These are phyloP conservation scores for Sialis fuliginosa DNA, from an alignment of 2,888 invertebrate genomes.

Conservation along the genomic window DNA sequence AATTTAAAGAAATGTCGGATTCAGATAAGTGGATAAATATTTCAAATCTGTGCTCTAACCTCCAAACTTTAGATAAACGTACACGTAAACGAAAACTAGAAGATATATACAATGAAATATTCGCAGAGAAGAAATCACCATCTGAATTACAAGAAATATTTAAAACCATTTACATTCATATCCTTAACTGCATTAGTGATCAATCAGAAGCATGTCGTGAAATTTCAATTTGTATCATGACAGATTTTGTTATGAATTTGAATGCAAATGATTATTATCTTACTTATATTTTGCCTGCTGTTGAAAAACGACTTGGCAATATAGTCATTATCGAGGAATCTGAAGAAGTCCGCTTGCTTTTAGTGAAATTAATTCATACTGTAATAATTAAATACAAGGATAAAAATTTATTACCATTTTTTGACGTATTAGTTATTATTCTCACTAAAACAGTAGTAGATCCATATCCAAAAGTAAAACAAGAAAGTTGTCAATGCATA, in stretches of 20 bases:
- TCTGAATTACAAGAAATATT: slow-evolving; percentile 24
- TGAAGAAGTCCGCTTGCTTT: slow-evolving; percentile 65
- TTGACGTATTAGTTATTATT: slow-evolving; percentile 60
- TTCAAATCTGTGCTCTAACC: slow-evolving; percentile 15
- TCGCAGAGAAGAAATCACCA: slow-evolving; percentile 24
- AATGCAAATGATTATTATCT: slow-evolving; percentile 54
- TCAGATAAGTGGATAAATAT: background rate
- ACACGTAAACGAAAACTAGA: slow-evolving; percentile 34
- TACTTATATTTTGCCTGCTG: slow-evolving; percentile 53
- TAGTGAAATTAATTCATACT: slow-evolving; percentile 44
- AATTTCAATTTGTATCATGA: slow-evolving; percentile 33
- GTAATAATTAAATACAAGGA: slow-evolving; percentile 46
- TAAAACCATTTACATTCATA: slow-evolving; percentile 25
- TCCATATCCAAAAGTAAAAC: slow-evolving; percentile 64
- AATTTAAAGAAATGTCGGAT: background rate
- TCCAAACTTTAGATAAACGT: slow-evolving; percentile 43
- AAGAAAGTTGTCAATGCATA: slow-evolving; percentile 56
- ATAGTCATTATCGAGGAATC: slow-evolving; percentile 51
- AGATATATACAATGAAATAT: slow-evolving; percentile 32
- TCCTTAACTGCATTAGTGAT: slow-evolving; percentile 32
- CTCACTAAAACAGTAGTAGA: slow-evolving; percentile 55
- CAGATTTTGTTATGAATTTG: slow-evolving; percentile 34
- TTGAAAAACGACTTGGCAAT: slow-evolving; percentile 60
- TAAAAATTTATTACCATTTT: slow-evolving; percentile 41
- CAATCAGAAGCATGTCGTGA: slow-evolving; percentile 45